Base-by-base conservation (phyloP, 2,888 invertebrate species). In the Brachyopa scutellaris region DNA sequence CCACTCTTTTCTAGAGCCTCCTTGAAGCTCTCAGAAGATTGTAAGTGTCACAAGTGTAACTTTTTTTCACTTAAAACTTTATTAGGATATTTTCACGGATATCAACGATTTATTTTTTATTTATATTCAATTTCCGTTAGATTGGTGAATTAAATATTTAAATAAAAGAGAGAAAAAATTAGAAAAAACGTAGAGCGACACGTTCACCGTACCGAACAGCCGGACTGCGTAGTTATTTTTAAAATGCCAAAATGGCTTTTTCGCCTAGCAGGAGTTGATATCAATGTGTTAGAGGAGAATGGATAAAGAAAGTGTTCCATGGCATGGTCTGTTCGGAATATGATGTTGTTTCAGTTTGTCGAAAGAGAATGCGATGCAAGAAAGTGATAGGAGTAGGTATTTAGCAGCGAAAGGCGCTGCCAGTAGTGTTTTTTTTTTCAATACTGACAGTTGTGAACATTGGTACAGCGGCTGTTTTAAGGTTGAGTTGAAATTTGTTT, bases 151-250 rank as follows among this genome's bases (percentile, higher is more conserved):
- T 73, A 66, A 66, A 74, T 74, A 51, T 80, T 80, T 55, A 80
- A 80, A 80, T 73, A 76, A 74, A 80, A 80, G 51, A 51, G 64
- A 74, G 74, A 74, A 80, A 74, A 64, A 74, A 80, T 62, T 45
- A 69, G 69, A 62, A 80, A 79, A 84, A 84, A 76, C 84, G 74
- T 84, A 79, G 79, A 84, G 79, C 79, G 83, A 78, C 84, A 84
- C 84, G 80, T 80, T 76, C 67, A 77, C 77, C 82, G 80, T 85
- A 86, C 83, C 84, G 74, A 73, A 84, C 84, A 84, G 77, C 84
- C 85, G 77, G 85, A 86, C 84, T 86, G 86, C 86, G 87, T 86
- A 87, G 86, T 86, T 87, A 87, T 87, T 87, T 87, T 86, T 86
- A 87, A 87, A 87, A 86, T 85, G 85, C 85, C 85, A 86, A 85